Evolutionary conservation across 2,113 vertebrate genomes (phyloP).

Genomic region (Reinhardtius hippoglossoides): DNA sequence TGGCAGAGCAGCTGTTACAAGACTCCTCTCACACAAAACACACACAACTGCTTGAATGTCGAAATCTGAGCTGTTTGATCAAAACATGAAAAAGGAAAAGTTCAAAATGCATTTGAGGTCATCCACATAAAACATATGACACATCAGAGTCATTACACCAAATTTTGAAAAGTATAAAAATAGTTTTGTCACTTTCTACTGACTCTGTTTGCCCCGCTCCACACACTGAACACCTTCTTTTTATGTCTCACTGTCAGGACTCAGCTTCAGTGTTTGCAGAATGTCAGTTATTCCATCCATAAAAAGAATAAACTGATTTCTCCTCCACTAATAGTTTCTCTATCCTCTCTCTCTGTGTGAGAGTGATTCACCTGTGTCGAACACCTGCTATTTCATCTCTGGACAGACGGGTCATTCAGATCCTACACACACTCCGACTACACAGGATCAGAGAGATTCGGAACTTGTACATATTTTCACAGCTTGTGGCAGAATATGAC

Average conservation of each 20-base stretch:
- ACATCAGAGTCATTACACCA: conserved; percentile 13
- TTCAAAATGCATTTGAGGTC: conserved; percentile 34
- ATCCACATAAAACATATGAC: conserved; percentile 23
- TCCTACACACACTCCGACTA: too few species aligned
- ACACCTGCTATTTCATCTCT: conserved; percentile 35
- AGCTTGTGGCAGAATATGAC: background rate
- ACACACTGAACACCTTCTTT: conserved; percentile 24
- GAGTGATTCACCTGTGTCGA: background rate
- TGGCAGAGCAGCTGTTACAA: background rate
- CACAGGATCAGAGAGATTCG: background rate
- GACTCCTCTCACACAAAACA: background rate
- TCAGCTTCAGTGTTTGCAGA: conserved; percentile 13
- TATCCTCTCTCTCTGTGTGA: too few species aligned
- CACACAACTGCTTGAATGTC: conserved; percentile 1
- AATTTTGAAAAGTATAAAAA: conserved; percentile 38
- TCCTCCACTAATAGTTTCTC: conserved; percentile 1
- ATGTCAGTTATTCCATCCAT: conserved; percentile 6
- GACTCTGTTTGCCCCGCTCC: conserved; percentile 5
- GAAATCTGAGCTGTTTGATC: conserved; percentile 31
- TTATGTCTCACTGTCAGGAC: conserved; percentile 22
- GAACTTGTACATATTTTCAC: background rate
- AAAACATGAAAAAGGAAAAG: conserved; percentile 12
- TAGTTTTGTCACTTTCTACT: conserved; percentile 11
- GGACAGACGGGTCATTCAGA: conserved; percentile 1
- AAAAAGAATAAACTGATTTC: conserved; percentile 27